Evolutionary conservation across 2,797 vertebrate genomes (phyloP).

Genomic region (Arctocebus calabarensis): DNA sequence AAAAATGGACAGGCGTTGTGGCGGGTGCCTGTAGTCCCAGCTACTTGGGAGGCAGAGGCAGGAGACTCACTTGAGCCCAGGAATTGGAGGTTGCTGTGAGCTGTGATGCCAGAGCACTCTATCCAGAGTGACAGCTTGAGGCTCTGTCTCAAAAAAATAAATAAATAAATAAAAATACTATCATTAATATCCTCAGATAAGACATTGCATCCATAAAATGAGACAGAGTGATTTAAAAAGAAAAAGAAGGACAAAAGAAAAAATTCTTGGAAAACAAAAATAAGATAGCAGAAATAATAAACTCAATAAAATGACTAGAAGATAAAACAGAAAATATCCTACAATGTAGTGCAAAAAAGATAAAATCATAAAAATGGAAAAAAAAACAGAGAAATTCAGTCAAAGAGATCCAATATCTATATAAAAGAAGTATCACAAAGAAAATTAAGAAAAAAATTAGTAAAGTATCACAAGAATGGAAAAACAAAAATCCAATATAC

Average conservation of each 20-base stretch:
- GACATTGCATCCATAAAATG: neutral
- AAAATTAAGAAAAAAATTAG: neutral
- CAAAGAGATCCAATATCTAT: neutral
- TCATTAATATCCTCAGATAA: constrained; percentile 11
- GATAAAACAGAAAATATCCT: constrained; percentile 1
- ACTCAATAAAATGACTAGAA: neutral
- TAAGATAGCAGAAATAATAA: neutral
- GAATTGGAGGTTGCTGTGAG: too few relatives aligned
- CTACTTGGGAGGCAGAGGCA: too few relatives aligned
- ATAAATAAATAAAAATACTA: neutral
- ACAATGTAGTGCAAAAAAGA: constrained; percentile 20
- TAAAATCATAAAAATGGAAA: neutral
- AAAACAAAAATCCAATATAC: too few relatives aligned
- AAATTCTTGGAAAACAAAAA: constrained; percentile 4
- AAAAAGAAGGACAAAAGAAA: neutral
- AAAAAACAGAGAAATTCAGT: neutral
- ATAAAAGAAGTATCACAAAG: neutral
- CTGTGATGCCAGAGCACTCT: too few relatives aligned
- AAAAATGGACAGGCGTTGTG: too few relatives aligned
- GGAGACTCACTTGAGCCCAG: too few relatives aligned
- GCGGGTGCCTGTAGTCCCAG: too few relatives aligned
- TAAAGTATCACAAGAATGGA: too few relatives aligned
- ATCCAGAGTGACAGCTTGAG: too few relatives aligned
- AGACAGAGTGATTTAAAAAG: neutral
- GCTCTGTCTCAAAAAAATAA: too few relatives aligned